phyloP scores from a whole-genome alignment of 2,888 invertebrate genomes.

The Allolobophora icterica region DNA sequence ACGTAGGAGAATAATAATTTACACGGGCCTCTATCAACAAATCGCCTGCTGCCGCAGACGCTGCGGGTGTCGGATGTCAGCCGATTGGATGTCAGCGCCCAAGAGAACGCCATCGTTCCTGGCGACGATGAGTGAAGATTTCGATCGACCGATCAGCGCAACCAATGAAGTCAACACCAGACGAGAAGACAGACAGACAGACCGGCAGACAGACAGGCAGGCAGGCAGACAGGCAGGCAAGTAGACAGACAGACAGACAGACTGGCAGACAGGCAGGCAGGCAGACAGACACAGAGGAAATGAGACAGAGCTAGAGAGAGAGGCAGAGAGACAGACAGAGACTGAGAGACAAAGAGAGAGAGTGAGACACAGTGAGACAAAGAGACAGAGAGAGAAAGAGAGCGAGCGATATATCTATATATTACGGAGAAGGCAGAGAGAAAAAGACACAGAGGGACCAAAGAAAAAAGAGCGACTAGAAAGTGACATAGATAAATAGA shows the following conservation, averaged over 20 bases:
- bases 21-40: constrained; percentile 17
- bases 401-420: too few species aligned
- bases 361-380: too few species aligned
- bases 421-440: not conserved
- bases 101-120: not conserved
- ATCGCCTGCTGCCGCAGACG: not conserved
- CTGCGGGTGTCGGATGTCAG: not conserved
- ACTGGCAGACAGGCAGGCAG: too few species aligned
- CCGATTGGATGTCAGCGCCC: not conserved
- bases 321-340: too few species aligned
- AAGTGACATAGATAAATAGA: not conserved
- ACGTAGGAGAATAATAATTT: constrained; percentile 17
- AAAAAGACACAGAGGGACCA: not conserved
- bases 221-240: too few species aligned
- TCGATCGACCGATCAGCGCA: not conserved
- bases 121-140: not conserved
- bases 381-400: too few species aligned
- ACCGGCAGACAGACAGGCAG: not conserved
- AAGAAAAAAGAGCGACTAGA: too few species aligned
- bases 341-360: not conserved
- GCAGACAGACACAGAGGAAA: too few species aligned
- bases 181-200: not conserved
- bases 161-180: constrained; percentile 6
- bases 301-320: too few species aligned
- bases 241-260: not conserved